phyloP scores from a whole-genome alignment of 92 coral and sea anemone genomes.

The Pocillopora meandrina region DNA sequence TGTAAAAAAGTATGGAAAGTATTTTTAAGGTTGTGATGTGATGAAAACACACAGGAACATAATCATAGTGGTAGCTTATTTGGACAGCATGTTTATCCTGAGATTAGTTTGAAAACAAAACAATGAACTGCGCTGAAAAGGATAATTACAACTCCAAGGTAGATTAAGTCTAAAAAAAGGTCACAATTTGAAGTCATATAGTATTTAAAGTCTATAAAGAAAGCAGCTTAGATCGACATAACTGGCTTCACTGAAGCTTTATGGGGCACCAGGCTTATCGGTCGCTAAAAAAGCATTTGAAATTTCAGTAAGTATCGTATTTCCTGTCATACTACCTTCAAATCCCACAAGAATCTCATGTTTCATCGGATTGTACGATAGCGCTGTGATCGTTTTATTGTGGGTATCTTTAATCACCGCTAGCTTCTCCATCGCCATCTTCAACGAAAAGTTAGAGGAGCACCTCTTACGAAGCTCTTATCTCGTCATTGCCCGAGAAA shows the following conservation, averaged over 20 bases:
- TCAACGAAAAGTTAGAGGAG: neutral
- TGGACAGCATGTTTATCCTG: no score
- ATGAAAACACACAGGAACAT: no score
- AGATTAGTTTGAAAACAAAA: no score
- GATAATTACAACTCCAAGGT: no score
- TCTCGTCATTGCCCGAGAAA: neutral
- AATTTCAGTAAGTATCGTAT: neutral
- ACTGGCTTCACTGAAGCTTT: neutral
- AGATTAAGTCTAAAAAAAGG: no score
- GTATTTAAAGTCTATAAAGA: neutral
- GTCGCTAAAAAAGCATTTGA: neutral
- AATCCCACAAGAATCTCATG: slow-evolving; percentile 94
- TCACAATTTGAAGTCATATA: no score
- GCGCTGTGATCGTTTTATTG: slow-evolving; percentile 87
- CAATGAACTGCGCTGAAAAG: no score
- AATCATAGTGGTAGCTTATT: no score
- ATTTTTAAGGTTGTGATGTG: no score
- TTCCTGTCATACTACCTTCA: slow-evolving; percentile 63
- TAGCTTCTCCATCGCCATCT: slow-evolving; percentile 99
- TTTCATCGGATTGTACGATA: slow-evolving; percentile 95
- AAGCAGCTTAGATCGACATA: neutral
- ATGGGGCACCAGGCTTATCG: neutral
- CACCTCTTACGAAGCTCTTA: neutral
- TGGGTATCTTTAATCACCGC: slow-evolving; percentile 90
- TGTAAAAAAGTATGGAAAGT: no score